A percentile compares a stretch with the other conserved stretches of the same genome.
These are phyloP conservation scores for Antigone vipio DNA, from an alignment of 2,113 vertebrate genomes.

Conservation along the genomic window DNA sequence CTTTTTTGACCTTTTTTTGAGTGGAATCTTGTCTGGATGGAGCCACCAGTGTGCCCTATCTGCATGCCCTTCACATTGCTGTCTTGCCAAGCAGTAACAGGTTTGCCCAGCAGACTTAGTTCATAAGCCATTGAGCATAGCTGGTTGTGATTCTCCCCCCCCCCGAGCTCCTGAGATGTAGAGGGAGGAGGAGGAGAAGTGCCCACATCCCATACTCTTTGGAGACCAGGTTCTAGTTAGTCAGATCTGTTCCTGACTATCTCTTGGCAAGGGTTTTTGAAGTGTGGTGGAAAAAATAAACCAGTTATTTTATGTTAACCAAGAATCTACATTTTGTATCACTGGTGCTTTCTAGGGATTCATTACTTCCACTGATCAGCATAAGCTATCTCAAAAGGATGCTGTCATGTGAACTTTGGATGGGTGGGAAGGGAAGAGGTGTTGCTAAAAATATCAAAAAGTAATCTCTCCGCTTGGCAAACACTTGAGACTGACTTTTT, in stretches of 20 bases:
- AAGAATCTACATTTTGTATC: neutral
- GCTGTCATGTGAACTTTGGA: neutral
- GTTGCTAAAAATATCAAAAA: conserved; percentile 9
- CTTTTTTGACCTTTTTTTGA: neutral
- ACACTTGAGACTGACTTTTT: neutral
- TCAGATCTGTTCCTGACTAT: neutral
- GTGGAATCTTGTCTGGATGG: neutral
- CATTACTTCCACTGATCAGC: neutral
- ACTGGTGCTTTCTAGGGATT: neutral
- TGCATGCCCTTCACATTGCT: neutral
- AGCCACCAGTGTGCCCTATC: neutral
- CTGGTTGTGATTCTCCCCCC: neutral
- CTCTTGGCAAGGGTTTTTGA: neutral
- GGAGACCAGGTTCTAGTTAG: neutral
- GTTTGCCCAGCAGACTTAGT: neutral
- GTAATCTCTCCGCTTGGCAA: neutral
- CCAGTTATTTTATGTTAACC: neutral
- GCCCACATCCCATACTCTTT: neutral
- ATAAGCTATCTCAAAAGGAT: neutral
- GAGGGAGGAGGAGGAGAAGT: neutral
- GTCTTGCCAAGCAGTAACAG: neutral
- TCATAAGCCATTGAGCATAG: neutral
- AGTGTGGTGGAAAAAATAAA: neutral
- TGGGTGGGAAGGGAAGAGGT: neutral
- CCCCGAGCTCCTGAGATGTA: neutral